Percentiles rank a stretch among this genome's conserved stretches.
phyloP scores from a whole-genome alignment of 2,113 vertebrate genomes.

The Dasyornis broadbenti region DNA sequence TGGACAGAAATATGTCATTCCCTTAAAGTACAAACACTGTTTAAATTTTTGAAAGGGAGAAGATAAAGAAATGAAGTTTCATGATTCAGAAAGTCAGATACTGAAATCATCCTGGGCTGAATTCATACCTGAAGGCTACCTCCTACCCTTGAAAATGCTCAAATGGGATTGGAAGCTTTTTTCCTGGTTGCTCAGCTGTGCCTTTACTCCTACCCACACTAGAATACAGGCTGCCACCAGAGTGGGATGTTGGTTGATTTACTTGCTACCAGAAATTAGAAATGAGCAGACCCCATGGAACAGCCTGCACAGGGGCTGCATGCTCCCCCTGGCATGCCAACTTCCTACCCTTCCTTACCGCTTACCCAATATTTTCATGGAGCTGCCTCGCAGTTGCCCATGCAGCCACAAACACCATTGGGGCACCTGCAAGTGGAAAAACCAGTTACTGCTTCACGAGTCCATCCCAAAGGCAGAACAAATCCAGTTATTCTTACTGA shows the following conservation, averaged over 20 bases:
- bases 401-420: constrained; percentile 72
- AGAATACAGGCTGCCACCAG: neutral
- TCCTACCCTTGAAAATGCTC: neutral
- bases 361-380: constrained; percentile 87
- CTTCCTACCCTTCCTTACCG: neutral
- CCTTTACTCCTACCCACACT: neutral
- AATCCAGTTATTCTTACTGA: neutral
- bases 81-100: neutral
- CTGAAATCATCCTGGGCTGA: neutral
- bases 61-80: neutral
- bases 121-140: neutral
- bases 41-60: neutral
- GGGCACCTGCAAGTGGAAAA: constrained; percentile 74
- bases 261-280: neutral
- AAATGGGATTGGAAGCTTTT: neutral
- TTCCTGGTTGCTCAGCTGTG: neutral
- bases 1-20: neutral
- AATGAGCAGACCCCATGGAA: neutral
- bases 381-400: constrained; percentile 86
- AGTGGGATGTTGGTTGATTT: neutral
- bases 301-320: neutral
- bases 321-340: rapidly evolving
- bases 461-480: neutral
- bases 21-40: neutral
- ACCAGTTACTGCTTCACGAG: neutral